Evolutionary conservation across 2,888 invertebrate genomes (phyloP).

Genomic region (Hetaerina titia): DNA sequence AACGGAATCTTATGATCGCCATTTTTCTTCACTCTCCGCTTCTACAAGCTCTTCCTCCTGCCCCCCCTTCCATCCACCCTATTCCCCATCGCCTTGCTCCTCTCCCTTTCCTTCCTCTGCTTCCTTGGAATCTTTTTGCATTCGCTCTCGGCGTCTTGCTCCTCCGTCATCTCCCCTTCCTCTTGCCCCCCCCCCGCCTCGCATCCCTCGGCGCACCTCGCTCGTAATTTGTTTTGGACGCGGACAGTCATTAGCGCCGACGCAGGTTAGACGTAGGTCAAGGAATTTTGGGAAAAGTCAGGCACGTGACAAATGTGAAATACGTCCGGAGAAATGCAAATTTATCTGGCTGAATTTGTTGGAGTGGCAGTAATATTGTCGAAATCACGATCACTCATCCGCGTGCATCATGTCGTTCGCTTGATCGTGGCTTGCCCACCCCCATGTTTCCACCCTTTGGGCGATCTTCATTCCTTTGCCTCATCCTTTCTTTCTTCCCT

Average conservation of each 20-base stretch:
- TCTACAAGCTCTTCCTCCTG: background rate
- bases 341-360: too few relatives aligned
- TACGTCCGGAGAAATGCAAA: too few relatives aligned
- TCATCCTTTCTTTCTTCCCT: background rate
- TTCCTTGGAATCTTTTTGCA: background rate
- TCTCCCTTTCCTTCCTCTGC: too few relatives aligned
- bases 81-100: background rate
- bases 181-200: background rate
- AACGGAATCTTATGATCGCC: slow-evolving; percentile 30
- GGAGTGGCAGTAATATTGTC: too few relatives aligned
- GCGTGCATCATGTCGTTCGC: too few relatives aligned
- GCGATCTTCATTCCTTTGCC: background rate
- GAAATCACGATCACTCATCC: too few relatives aligned
- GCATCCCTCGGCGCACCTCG: background rate
- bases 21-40: slow-evolving; percentile 13
- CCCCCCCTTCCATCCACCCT: background rate
- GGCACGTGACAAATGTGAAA: too few relatives aligned
- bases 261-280: too few relatives aligned
- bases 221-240: too few relatives aligned
- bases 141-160: background rate
- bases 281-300: too few relatives aligned
- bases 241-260: too few relatives aligned
- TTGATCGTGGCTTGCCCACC: background rate
- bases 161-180: background rate
- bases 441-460: background rate